Evolutionary conservation across 1,140 invertebrate genomes (phyloP).

Genomic region (Rhyzopertha dominica): DNA sequence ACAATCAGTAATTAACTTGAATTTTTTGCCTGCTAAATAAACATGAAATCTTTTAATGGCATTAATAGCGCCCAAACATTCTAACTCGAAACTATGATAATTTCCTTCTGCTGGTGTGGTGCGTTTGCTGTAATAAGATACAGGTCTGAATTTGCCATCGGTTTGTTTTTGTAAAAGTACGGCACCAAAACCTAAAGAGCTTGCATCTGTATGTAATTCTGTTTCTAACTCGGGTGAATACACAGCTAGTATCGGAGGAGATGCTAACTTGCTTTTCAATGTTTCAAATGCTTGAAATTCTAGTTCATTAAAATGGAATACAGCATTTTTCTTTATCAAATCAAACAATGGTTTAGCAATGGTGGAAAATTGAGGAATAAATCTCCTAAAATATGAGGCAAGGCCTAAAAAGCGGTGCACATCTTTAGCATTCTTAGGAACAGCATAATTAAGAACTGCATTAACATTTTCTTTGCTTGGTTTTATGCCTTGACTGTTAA

Average conservation of each 20-base stretch:
- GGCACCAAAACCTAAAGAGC: slow-evolving; percentile 34
- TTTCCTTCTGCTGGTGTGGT: slow-evolving; percentile 14
- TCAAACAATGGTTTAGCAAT: slow-evolving; percentile 32
- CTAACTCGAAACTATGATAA: slow-evolving; percentile 16
- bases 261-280: no score
- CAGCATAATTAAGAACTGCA: slow-evolving; percentile 32
- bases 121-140: slow-evolving; percentile 21
- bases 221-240: slow-evolving; percentile 10
- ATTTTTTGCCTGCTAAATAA: no score
- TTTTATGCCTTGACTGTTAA: slow-evolving; percentile 18
- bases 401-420: slow-evolving; percentile 34
- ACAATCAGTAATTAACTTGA: no score
- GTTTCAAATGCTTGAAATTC: no score
- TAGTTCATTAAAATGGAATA: no score
- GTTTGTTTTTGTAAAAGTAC: slow-evolving; percentile 34
- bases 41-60: no score
- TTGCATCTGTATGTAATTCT: slow-evolving; percentile 39
- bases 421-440: slow-evolving; percentile 29
- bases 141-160: slow-evolving; percentile 15
- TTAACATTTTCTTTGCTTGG: slow-evolving; percentile 29
- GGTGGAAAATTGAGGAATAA: slow-evolving; percentile 29
- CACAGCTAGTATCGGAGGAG: no score
- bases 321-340: no score
- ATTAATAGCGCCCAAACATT: slow-evolving; percentile 29
- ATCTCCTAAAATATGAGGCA: slow-evolving; percentile 35